Evolutionary conservation across 2,113 vertebrate species (phyloP).

Genomic region (Pomatorhinus ruficollis): DNA sequence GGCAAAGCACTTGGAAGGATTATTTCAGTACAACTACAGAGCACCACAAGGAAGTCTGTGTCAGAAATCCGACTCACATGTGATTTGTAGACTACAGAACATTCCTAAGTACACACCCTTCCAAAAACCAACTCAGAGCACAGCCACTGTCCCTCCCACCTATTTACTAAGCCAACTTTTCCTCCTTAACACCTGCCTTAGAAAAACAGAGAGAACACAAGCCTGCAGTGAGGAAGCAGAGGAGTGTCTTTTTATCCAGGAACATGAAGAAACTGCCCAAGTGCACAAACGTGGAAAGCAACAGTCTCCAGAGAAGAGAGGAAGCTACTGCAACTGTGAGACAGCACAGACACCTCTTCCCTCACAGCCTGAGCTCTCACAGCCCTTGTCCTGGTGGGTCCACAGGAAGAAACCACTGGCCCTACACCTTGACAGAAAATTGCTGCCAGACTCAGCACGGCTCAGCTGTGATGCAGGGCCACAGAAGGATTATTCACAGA

Average conservation of each 20-base stretch:
- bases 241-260: background rate
- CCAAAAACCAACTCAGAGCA: background rate
- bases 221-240: background rate
- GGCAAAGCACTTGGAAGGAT: background rate
- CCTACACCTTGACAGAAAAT: background rate
- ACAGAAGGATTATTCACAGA: background rate
- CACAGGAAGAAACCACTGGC: background rate
- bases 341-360: background rate
- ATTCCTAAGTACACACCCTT: background rate
- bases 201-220: background rate
- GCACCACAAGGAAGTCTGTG: background rate
- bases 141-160: background rate
- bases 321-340: background rate
- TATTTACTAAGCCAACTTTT: background rate
- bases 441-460: background rate
- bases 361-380: background rate
- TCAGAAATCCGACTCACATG: background rate
- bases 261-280: background rate
- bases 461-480: background rate
- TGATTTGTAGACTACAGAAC: background rate
- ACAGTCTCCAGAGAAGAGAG: background rate
- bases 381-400: background rate
- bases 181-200: background rate
- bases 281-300: background rate
- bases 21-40: background rate